Percentiles rank a stretch among this genome's conserved stretches.
These are phyloP conservation scores for Calephelis perditalis DNA, from an alignment of 2,888 invertebrate genomes.

Conservation along the genomic window DNA sequence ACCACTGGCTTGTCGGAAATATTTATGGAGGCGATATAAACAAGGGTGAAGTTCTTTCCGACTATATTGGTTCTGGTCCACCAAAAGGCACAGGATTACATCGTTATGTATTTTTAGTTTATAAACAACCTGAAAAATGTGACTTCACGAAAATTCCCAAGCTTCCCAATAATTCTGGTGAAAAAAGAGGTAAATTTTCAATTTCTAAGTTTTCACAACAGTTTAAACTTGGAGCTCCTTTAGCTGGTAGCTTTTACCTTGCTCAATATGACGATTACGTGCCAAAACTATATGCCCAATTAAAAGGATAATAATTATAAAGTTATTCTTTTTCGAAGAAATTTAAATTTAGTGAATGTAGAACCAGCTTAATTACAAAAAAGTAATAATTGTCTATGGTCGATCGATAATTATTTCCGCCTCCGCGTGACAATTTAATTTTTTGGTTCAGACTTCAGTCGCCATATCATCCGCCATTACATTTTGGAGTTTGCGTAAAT, in stretches of 20 bases:
- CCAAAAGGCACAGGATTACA: constrained; percentile 85
- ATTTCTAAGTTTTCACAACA: constrained; percentile 77
- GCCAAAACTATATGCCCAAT: constrained; percentile 60
- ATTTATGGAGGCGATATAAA: constrained; percentile 80
- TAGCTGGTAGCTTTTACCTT: constrained; percentile 80
- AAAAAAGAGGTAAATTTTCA: constrained; percentile 77
- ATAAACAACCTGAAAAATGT: constrained; percentile 76
- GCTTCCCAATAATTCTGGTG: constrained; percentile 64
- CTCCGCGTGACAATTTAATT: constrained; percentile 75
- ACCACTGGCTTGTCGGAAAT: constrained; percentile 88
- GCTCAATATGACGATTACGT: constrained; percentile 81
- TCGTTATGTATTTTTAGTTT: constrained; percentile 83
- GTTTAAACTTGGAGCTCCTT: constrained; percentile 75
- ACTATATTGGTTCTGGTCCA: constrained; percentile 82
- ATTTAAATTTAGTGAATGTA: not conserved
- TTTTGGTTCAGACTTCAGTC: constrained; percentile 58
- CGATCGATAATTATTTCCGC: constrained; percentile 67
- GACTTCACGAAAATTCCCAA: constrained; percentile 58
- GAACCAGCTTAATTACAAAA: constrained; percentile 15
- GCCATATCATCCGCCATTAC: constrained; percentile 64
- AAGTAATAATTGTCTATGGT: constrained; percentile 53
- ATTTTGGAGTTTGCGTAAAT: constrained; percentile 72
- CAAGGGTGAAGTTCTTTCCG: constrained; percentile 81
- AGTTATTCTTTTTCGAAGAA: not conserved
- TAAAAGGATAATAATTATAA: constrained; percentile 49